Percentiles rank a stretch among this genome's conserved stretches.
Conservation (phyloP, 2,113 vertebrate genomes). For the Eleginops maclovinus region DNA sequence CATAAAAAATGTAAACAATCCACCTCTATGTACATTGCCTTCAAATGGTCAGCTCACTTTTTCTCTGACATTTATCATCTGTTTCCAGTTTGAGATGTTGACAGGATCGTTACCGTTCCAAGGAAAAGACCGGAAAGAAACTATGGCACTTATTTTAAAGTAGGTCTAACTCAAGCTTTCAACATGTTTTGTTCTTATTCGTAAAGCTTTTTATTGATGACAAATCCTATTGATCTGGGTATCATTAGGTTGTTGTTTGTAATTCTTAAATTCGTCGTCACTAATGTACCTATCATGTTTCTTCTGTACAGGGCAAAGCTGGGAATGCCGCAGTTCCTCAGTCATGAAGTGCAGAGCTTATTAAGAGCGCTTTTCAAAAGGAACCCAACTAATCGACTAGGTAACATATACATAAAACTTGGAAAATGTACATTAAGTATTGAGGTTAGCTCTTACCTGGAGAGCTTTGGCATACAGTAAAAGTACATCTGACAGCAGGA, state of each 20-base stretch:
- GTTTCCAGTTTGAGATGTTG: constrained; percentile 96
- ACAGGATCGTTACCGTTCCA: constrained; percentile 97
- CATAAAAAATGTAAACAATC: neutral
- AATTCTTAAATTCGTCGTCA: neutral
- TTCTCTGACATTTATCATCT: constrained; percentile 11
- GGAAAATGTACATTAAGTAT: neutral
- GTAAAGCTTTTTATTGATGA: constrained; percentile 1
- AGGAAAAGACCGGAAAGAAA: constrained; percentile 98
- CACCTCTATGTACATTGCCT: neutral
- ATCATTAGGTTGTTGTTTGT: neutral
- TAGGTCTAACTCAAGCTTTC: constrained; percentile 80
- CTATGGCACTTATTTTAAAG: constrained; percentile 98
- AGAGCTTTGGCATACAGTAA: neutral
- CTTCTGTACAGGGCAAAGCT: constrained; percentile 83
- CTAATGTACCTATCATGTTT: neutral
- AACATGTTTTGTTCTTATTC: neutral
- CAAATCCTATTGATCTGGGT: neutral
- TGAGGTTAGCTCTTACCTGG: neutral
- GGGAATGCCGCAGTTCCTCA: constrained; percentile 89
- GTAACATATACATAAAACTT: constrained; percentile 58
- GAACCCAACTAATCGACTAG: constrained; percentile 86
- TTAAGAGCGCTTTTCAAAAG: constrained; percentile 87
- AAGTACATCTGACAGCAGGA: neutral
- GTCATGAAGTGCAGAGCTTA: constrained; percentile 87
- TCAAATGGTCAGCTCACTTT: neutral